These are phyloP conservation scores for Heloderma charlesbogerti DNA, from an alignment of 2,113 vertebrate species.

Conservation along the genomic window DNA sequence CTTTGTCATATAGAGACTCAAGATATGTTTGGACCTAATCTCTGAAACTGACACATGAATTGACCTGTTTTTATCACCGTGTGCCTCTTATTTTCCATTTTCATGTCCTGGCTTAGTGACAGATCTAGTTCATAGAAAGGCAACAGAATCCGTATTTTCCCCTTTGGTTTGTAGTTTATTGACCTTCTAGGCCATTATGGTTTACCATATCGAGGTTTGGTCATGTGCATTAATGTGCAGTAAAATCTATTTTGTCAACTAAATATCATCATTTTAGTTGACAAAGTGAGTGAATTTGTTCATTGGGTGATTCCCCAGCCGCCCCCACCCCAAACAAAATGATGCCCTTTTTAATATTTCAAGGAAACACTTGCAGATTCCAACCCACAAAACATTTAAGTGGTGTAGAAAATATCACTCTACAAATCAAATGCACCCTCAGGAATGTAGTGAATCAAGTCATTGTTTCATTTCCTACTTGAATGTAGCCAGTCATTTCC, in stretches of 20 bases:
- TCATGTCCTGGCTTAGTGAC: not conserved
- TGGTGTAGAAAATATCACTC: slow-evolving; percentile 10
- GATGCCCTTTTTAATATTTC: slow-evolving; percentile 27
- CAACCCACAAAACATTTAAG: slow-evolving; percentile 32
- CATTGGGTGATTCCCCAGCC: not conserved
- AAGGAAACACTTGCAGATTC: slow-evolving; percentile 23
- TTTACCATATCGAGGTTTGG: not conserved
- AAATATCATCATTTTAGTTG: slow-evolving; percentile 19
- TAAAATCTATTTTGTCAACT: not conserved
- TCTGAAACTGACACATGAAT: not conserved
- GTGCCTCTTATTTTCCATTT: not conserved
- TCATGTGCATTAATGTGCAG: not conserved
- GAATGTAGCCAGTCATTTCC: slow-evolving; percentile 40
- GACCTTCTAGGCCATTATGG: accelerated
- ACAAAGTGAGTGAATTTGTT: slow-evolving; percentile 23
- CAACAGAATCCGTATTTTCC: not conserved
- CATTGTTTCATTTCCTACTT: slow-evolving; percentile 24
- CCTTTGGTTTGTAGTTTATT: slow-evolving; percentile 7
- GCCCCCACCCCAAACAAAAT: slow-evolving; percentile 14
- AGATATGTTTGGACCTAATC: not conserved
- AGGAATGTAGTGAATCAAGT: slow-evolving; percentile 35
- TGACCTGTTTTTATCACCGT: no score
- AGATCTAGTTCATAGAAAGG: not conserved
- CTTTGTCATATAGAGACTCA: not conserved
- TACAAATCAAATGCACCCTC: slow-evolving; percentile 24